Base-by-base conservation (phyloP, 2,113 vertebrate species). In the Eclectus roratus region DNA sequence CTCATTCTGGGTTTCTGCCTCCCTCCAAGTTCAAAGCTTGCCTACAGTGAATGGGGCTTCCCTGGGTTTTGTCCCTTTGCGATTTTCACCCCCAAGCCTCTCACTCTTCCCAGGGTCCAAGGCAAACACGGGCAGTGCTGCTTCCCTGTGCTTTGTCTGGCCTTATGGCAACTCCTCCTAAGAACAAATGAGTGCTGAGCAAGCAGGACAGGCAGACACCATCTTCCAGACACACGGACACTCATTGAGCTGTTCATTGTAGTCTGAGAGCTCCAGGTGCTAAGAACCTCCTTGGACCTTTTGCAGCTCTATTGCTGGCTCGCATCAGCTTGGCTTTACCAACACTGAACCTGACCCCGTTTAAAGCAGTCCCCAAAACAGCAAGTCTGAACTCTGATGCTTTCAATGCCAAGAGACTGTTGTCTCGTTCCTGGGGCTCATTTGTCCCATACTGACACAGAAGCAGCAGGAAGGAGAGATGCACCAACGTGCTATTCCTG, bases 401-500 rank as follows among this genome's bases (percentile, higher is more conserved):
- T 10, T 80, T 93, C 15, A 31, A 28, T 50, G 72, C 88, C 94
- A 88, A 64, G 63, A 89, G 87, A 27, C 80, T 76, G 61, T 28
- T 10, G 41, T 35, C 79, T 89, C 23, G 0, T 49, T 69, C 66
- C 93, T 0, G 14, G 52, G 80, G 73, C 74, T 95, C 85, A 27
- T 88, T 88, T 81, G 74, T 87, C 87, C 89, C 78, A 13, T 31
- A 47, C 58, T 33, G 94, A 74, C 28, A 9, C 41, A 19, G 87
- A 87, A 65, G 58, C 56, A 61, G 43, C 7, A 8, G 29, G 58
- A 80, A 80, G 83, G 68, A 53, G 69, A 55, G 41, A n/a, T 4
- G 28, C 70, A 28, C 69, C 8, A 3, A 89, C 41, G 74, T 82
- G 87, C 87, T 94, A 89, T 89, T 96, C 93, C 81, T 73, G 87